Base-by-base conservation (phyloP, 2,888 invertebrate genomes). In the Dolichomitus sp. region DNA sequence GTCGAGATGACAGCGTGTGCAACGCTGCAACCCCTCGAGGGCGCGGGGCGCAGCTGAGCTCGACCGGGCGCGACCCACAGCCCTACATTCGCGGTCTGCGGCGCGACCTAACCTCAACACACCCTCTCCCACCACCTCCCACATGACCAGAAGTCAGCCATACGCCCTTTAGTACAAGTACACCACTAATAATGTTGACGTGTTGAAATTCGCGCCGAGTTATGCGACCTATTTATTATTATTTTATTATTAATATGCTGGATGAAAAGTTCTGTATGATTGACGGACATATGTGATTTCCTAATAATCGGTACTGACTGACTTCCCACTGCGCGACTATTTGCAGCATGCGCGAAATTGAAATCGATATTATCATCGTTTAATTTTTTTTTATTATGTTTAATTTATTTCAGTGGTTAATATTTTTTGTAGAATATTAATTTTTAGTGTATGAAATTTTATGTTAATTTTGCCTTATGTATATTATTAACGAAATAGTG, bases 61-160 rank as follows among this genome's bases (percentile, higher is more conserved):
- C 91, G 89, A 91, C 92, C 92, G 90, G 90, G 91, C 91, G 91
- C 92, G 93, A 93, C 93, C 93, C 90, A 93, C 92, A 93, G 92
- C 93, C 93, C 93, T 93, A 93, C 92, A 93, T 93, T 92, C 90
- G 89, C 87, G 88, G 89, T 90, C 90, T 90, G 92, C 90, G 91
- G 90, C 90, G 88, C 89, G 89, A 91, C 91, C 93, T 91, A 92
- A 93, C 92, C 91, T 91, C 91, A 90, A 90, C 90, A 65, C 80
- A 69, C 72, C 63, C 73, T 27, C 80, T 14, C 33, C 50, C 42
- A 48, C 40, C 40, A 65, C 50, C 68, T 30, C 70, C 9, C 9
- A 19, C 17, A 27, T 50, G 5, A 27, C 17, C n/a, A 40, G 12
- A 48, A 37, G 74, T 79, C 79, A 79, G 69, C 57, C 70, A 79